These are phyloP conservation scores for Chironomus tepperi DNA, from an alignment of 1,140 invertebrate genomes.

Conservation along the genomic window DNA sequence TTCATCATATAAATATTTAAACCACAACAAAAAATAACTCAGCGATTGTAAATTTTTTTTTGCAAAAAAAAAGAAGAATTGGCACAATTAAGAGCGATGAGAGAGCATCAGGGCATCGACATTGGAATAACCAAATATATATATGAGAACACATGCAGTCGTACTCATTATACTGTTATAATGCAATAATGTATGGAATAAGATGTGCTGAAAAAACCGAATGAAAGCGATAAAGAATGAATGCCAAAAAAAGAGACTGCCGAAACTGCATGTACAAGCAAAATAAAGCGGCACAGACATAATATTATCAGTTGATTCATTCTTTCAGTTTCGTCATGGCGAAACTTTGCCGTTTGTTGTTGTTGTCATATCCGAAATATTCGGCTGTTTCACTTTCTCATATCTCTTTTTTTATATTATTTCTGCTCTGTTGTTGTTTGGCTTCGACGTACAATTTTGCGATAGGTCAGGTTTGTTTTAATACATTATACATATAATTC, in stretches of 20 bases:
- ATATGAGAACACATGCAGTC: neutral
- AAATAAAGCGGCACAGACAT: slow-evolving; percentile 11
- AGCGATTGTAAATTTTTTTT: neutral
- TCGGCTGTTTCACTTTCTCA: slow-evolving; percentile 20
- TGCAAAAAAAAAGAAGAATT: neutral
- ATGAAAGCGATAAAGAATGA: slow-evolving; percentile 9
- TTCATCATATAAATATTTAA: neutral
- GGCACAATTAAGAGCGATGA: neutral
- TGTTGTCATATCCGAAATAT: neutral
- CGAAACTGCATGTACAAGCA: neutral
- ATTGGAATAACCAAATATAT: neutral
- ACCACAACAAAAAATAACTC: neutral
- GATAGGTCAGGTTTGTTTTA: slow-evolving; percentile 9
- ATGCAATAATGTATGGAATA: neutral
- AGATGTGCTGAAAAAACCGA: neutral
- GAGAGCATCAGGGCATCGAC: neutral
- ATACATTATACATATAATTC: neutral
- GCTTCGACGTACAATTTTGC: slow-evolving; percentile 2
- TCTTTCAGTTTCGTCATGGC: neutral
- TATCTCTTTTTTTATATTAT: neutral
- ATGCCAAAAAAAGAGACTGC: neutral
- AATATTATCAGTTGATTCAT: slow-evolving; percentile 20
- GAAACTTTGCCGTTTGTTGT: neutral
- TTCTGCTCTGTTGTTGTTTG: neutral
- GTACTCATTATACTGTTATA: slow-evolving; percentile 22